Percentiles rank a stretch among this genome's conserved stretches.
Evolutionary conservation across 2,888 invertebrate species (phyloP).

Genomic region (Lithodes maja): DNA sequence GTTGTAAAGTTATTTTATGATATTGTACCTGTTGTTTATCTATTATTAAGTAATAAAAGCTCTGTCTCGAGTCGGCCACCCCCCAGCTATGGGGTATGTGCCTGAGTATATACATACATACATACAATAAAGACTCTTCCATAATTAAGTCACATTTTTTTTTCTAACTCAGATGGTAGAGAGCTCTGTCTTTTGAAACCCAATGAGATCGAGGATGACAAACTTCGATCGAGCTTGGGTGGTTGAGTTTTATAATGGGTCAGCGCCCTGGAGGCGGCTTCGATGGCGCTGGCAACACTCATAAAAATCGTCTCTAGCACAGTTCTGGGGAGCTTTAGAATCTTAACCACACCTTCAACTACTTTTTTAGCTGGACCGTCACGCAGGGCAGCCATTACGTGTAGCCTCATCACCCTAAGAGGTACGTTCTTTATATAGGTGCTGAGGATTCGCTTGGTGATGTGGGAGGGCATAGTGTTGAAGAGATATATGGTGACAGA

Average conservation of each 20-base stretch:
- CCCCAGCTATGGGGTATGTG: too few relatives aligned
- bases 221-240: too few relatives aligned
- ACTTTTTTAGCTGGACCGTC: not conserved
- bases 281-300: not conserved
- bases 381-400: not conserved
- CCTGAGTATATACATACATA: too few relatives aligned
- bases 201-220: too few relatives aligned
- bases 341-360: not conserved
- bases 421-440: not conserved
- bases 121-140: too few relatives aligned
- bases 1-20: too few relatives aligned
- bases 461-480: not conserved
- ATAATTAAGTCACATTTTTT: not conserved
- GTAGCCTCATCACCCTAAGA: not conserved
- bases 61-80: too few relatives aligned
- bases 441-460: not conserved
- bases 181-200: not conserved
- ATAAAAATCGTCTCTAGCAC: not conserved
- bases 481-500: not conserved
- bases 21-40: too few relatives aligned
- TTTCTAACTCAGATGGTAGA: not conserved
- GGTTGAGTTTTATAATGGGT: too few relatives aligned
- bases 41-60: too few relatives aligned
- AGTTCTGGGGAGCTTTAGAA: constrained; percentile 3
- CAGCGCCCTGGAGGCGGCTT: not conserved